These are phyloP conservation scores for Hymenopus coronatus DNA, from an alignment of 2,888 invertebrate species.

Conservation along the genomic window DNA sequence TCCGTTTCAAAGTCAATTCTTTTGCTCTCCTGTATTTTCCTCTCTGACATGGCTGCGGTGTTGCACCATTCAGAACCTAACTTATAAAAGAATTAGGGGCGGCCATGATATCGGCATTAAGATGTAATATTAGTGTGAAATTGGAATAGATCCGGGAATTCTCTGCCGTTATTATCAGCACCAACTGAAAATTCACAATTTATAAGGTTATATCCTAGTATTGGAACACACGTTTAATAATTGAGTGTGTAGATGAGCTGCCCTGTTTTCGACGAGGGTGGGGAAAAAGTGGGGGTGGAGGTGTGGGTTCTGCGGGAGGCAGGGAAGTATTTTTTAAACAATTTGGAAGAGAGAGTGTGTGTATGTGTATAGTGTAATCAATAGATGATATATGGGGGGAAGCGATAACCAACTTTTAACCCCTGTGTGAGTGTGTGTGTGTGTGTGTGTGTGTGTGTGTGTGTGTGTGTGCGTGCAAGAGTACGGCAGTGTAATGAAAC, in stretches of 20 bases:
- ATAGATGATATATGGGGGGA: slow-evolving; percentile 22
- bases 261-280: background rate
- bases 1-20: background rate
- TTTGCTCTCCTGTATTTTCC: background rate
- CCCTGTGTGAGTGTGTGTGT: background rate
- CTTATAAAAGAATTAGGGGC: background rate
- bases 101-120: background rate
- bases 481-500: slow-evolving; percentile 17
- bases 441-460: background rate
- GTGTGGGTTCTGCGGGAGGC: background rate
- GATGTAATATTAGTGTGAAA: slow-evolving; percentile 2
- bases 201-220: slow-evolving; percentile 8
- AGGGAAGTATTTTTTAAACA: slow-evolving; percentile 12
- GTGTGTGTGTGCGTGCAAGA: background rate
- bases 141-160: background rate
- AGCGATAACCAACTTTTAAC: slow-evolving; percentile 21
- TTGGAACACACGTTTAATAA: background rate
- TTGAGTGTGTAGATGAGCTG: slow-evolving; percentile 7
- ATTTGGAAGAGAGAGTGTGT: background rate
- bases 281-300: background rate
- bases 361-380: slow-evolving; percentile 19
- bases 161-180: background rate
- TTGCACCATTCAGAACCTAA: background rate
- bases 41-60: background rate
- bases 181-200: slow-evolving; percentile 10